Evolutionary conservation across 2,797 vertebrate genomes (phyloP).

Genomic region (Austrolebias charrua): DNA sequence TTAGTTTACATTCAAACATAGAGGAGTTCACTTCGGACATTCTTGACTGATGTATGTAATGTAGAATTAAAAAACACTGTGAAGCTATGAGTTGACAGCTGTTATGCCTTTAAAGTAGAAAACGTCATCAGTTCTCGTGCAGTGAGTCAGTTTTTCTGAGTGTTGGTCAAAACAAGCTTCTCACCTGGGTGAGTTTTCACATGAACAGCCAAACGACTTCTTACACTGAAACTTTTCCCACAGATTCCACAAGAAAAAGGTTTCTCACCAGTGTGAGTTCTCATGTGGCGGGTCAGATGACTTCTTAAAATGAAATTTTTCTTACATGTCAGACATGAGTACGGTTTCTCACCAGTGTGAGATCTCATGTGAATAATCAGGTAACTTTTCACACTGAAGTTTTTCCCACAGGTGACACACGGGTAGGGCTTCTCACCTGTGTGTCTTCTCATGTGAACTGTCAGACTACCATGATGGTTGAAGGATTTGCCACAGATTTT

Average conservation of each 20-base stretch:
- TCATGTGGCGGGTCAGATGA: neutral
- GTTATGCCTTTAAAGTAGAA: too few relatives aligned
- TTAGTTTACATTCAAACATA: too few relatives aligned
- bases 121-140: neutral
- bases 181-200: constrained; percentile 11
- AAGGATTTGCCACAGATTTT: too few relatives aligned
- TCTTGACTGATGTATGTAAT: too few relatives aligned
- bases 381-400: constrained; percentile 5
- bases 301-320: neutral
- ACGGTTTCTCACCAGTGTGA: neutral
- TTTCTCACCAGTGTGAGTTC: constrained; percentile 7
- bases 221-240: neutral
- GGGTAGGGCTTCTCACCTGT: too few relatives aligned
- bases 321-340: neutral
- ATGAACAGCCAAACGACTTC: neutral
- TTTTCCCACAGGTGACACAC: too few relatives aligned
- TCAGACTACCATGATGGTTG: too few relatives aligned
- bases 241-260: neutral
- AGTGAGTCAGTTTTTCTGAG: neutral
- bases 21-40: too few relatives aligned
- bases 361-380: constrained; percentile 9
- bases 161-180: neutral
- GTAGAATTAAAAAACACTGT: too few relatives aligned
- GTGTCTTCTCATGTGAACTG: too few relatives aligned
- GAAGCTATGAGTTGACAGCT: too few relatives aligned